A percentile compares a stretch with the other conserved stretches of the same genome.
phyloP scores from a whole-genome alignment of 2,888 invertebrate genomes.

The Drosophila demipolita region DNA sequence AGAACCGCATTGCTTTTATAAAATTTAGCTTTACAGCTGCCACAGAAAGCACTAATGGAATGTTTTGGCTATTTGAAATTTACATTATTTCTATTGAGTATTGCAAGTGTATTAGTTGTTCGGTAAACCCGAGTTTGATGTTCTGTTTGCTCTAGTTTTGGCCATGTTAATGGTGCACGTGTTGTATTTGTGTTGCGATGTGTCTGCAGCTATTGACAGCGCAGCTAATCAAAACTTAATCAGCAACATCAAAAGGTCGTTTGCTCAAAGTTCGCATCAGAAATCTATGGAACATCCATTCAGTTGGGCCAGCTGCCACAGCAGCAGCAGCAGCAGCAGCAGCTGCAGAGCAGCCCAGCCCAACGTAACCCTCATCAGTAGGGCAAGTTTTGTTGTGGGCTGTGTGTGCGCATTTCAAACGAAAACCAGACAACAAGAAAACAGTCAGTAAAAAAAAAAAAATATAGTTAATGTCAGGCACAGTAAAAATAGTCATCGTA shows the following conservation, averaged over 20 bases:
- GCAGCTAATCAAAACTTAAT: slow-evolving; percentile 73
- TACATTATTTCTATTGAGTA: background rate
- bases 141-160: background rate
- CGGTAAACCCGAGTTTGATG: background rate
- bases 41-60: background rate
- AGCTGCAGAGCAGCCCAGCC: background rate
- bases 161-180: slow-evolving; percentile 5
- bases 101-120: slow-evolving; percentile 1
- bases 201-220: slow-evolving; percentile 19
- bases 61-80: too few relatives aligned
- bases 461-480: slow-evolving; percentile 35
- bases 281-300: slow-evolving; percentile 13
- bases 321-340: background rate
- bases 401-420: background rate
- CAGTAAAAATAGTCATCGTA: slow-evolving; percentile 7
- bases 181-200: slow-evolving; percentile 19
- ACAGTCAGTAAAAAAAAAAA: slow-evolving; percentile 1
- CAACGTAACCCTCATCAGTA: slow-evolving; percentile 28
- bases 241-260: slow-evolving; percentile 74
- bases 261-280: slow-evolving; percentile 49
- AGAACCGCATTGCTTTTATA: background rate
- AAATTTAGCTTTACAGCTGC: background rate
- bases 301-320: slow-evolving; percentile 11
- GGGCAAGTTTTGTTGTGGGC: slow-evolving; percentile 12
- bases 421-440: background rate